Conservation (phyloP, 92 coral and sea anemone species). For the Phenganax subtilis region DNA sequence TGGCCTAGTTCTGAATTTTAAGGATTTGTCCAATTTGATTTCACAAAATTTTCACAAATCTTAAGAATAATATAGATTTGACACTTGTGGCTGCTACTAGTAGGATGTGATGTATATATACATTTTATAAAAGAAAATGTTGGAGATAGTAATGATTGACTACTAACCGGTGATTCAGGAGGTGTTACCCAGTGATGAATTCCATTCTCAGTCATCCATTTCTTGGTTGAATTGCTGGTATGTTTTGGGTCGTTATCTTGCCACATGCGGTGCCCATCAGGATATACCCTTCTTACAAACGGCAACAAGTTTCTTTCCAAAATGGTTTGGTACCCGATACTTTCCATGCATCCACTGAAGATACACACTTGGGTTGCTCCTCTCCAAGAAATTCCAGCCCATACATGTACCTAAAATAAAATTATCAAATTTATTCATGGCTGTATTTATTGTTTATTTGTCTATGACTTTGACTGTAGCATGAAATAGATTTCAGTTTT, state of each 20-base stretch:
- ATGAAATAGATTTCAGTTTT: too few species aligned
- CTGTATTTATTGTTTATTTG: not conserved
- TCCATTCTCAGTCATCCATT: slow-evolving; percentile 34
- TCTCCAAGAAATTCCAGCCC: slow-evolving; percentile 38
- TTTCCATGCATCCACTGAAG: slow-evolving; percentile 41
- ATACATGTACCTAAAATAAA: slow-evolving; percentile 34
- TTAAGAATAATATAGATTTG: not conserved
- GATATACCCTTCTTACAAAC: slow-evolving; percentile 12
- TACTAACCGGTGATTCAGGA: slow-evolving; percentile 44
- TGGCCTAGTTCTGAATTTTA: not conserved
- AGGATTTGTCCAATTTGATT: not conserved
- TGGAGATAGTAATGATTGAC: not conserved
- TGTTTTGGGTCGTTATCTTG: slow-evolving; percentile 43
- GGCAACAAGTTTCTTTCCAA: slow-evolving; percentile 28
- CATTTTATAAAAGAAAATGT: not conserved
- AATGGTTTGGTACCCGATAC: slow-evolving; percentile 26
- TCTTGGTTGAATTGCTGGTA: slow-evolving; percentile 33
- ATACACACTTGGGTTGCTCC: slow-evolving; percentile 37
- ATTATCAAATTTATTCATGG: not conserved
- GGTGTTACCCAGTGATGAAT: slow-evolving; percentile 36
- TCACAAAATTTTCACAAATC: not conserved
- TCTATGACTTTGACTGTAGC: not conserved
- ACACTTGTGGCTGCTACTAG: not conserved
- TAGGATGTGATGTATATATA: too few species aligned
- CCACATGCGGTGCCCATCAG: slow-evolving; percentile 35